Evolutionary conservation across 2,888 invertebrate species (phyloP), one percentile per base, ranked within the genome.

Genomic region (Fragum fragum): DNA sequence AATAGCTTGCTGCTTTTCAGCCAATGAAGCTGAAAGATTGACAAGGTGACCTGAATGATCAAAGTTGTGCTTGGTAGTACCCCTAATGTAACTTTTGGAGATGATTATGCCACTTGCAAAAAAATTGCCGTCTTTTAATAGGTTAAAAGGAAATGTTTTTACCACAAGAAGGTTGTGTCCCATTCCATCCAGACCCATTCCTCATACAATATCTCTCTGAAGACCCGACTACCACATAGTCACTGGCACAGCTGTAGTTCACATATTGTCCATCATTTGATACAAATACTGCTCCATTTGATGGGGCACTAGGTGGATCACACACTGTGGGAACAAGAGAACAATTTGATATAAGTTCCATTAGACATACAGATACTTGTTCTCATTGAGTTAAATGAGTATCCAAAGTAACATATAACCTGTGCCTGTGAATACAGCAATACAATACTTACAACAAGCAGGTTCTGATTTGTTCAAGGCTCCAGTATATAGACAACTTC

Each of bases 111-210:
- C n/a, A n/a, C n/a, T n/a, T n/a, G n/a, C n/a, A n/a, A n/a, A n/a
- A n/a, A n/a, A n/a, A n/a, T n/a, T n/a, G n/a, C n/a, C n/a, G n/a
- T n/a, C n/a, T n/a, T n/a, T n/a, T n/a, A n/a, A n/a, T n/a, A n/a
- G n/a, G n/a, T n/a, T n/a, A 36, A 36, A 36, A 36, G 32, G 9
- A 36, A 36, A 36, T 36, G 32, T 36, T 36, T 36, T 57, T 79
- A 83, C 83, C 79, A 63, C 83, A 83, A 59, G 66, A 61, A 9
- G 83, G 83, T 1, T 76, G 23, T 21, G 80, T 77, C 18, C 80
- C 83, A 32, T 79, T 77, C 83, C 83, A 83, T 1, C 83, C 83
- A 2, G 77, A 71, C 2, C 83, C 83, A 66, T 83, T 71, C 26
- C 71, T 71, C 0, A 68, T 29, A 59, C 83, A 83, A 16, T 28